Conservation (phyloP, 1,140 invertebrate genomes). For the Coelopa frigida region DNA sequence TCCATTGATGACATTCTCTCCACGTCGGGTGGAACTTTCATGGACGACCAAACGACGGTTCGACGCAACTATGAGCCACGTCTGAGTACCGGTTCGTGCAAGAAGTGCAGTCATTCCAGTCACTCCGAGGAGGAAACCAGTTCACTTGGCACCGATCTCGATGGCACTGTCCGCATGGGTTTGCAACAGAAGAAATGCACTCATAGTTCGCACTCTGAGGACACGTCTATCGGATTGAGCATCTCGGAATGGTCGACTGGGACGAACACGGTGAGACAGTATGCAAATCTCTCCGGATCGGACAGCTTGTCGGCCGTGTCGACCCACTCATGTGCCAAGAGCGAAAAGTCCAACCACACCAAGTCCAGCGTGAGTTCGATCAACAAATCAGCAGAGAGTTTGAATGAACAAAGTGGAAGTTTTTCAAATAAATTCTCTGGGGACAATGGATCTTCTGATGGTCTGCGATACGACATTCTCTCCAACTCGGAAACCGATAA, state of each 20-base stretch:
- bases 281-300: constrained; percentile 60
- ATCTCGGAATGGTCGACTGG: constrained; percentile 79
- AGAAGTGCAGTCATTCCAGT: constrained; percentile 54
- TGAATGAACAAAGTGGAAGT: constrained; percentile 40
- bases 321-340: constrained; percentile 50
- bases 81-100: constrained; percentile 48
- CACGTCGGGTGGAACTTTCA: constrained; percentile 45
- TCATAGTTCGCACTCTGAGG: constrained; percentile 71
- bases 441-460: constrained; percentile 41
- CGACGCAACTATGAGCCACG: constrained; percentile 37
- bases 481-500: constrained; percentile 53
- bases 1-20: constrained; percentile 53
- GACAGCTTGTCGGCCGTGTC: constrained; percentile 55
- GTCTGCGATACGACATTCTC: constrained; percentile 49
- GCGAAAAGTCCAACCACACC: constrained; percentile 55
- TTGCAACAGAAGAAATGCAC: constrained; percentile 67
- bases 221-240: constrained; percentile 73
- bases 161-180: constrained; percentile 70
- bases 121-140: constrained; percentile 62
- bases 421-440: constrained; percentile 41
- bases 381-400: constrained; percentile 42
- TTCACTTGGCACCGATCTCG: constrained; percentile 62
- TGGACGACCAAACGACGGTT: constrained; percentile 42
- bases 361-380: constrained; percentile 48
- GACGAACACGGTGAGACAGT: constrained; percentile 69